Conservation (phyloP, 2,797 vertebrate species). For the Chaetodon trifasciatus region DNA sequence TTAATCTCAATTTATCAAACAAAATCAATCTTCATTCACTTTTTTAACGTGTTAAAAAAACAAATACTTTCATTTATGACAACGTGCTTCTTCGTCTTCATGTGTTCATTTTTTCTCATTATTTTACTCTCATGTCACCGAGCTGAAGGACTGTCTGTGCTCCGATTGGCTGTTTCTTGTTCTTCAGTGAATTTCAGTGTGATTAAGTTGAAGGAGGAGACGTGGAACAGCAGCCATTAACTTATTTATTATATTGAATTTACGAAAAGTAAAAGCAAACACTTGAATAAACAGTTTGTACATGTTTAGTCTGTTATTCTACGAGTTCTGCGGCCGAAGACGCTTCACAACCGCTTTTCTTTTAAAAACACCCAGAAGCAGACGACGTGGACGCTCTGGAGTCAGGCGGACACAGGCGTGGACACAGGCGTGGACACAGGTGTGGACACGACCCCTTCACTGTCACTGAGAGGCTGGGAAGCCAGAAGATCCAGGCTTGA, state of each 20-base stretch:
- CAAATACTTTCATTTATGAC: too few relatives aligned
- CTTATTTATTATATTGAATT: conserved; percentile 90
- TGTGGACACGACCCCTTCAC: conserved; percentile 52
- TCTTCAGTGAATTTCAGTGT: too few relatives aligned
- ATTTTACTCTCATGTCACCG: too few relatives aligned
- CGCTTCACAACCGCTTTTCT: conserved; percentile 45
- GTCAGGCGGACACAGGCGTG: conserved; percentile 57
- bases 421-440: conserved; percentile 31
- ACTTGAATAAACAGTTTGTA: conserved; percentile 89
- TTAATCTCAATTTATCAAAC: too few relatives aligned
- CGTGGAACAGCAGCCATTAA: conserved; percentile 81
- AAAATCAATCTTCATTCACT: too few relatives aligned
- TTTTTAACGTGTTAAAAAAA: too few relatives aligned
- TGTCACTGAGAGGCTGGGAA: conserved; percentile 50
- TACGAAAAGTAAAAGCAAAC: conserved; percentile 91
- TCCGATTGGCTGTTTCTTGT: too few relatives aligned
- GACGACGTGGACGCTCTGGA: conserved; percentile 58
- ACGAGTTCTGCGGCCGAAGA: conserved; percentile 63
- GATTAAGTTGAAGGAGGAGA: conserved; percentile 22
- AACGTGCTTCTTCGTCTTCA: too few relatives aligned
- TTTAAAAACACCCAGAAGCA: conserved; percentile 71
- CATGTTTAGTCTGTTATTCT: conserved; percentile 77
- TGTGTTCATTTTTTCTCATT: too few relatives aligned
- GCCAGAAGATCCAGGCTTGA: conserved; percentile 29
- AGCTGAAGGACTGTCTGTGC: too few relatives aligned